Evolutionary conservation across 1,140 invertebrate species (phyloP).

Genomic region (Trachelipus rathkii): DNA sequence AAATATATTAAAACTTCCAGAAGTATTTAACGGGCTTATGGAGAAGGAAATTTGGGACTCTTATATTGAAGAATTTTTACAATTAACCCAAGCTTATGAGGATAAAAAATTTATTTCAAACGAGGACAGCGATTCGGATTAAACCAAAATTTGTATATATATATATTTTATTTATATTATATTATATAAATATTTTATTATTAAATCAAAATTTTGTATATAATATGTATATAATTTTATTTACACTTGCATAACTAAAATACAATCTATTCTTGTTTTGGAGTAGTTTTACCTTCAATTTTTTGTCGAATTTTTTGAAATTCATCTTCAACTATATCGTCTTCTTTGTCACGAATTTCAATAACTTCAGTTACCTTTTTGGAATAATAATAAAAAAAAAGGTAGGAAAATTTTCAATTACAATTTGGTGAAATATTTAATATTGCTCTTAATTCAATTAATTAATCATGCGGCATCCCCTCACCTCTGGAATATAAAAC

Average conservation of each 20-base stretch:
- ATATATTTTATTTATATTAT: too few relatives aligned
- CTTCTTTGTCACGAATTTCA: neutral
- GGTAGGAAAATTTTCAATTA: too few relatives aligned
- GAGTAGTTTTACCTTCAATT: too few relatives aligned
- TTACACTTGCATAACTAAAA: too few relatives aligned
- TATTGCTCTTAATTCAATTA: neutral
- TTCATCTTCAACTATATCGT: neutral
- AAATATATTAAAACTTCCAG: neutral
- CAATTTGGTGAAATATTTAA: too few relatives aligned
- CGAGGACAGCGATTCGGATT: too few relatives aligned
- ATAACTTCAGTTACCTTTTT: neutral
- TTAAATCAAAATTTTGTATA: too few relatives aligned
- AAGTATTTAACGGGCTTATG: neutral
- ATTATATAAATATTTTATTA: too few relatives aligned
- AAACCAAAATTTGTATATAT: too few relatives aligned
- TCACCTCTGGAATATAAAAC: slow-evolving; percentile 98
- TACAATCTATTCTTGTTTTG: too few relatives aligned
- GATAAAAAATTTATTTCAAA: too few relatives aligned
- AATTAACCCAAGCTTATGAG: neutral
- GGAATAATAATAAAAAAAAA: neutral
- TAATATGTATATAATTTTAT: too few relatives aligned
- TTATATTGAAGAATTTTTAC: neutral
- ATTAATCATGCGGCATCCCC: neutral
- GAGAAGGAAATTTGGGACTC: neutral
- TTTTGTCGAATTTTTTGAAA: neutral